These are phyloP conservation scores for Lucifuga dentata DNA, from an alignment of 2,113 vertebrate species.

Conservation along the genomic window DNA sequence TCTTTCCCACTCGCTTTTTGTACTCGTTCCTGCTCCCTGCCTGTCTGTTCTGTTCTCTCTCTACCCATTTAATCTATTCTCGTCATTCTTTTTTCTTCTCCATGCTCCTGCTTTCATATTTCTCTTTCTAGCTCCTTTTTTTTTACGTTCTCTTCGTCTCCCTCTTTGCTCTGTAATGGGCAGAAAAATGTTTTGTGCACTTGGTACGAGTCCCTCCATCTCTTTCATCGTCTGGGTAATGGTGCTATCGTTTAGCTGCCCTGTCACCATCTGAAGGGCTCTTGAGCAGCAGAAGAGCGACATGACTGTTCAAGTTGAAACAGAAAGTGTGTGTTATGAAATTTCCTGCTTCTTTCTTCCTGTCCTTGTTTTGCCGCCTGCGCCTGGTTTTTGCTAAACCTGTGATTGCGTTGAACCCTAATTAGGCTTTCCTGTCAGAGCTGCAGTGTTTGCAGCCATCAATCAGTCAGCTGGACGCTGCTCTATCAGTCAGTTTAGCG, in stretches of 20 bases:
- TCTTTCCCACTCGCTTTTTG: constrained; percentile 17
- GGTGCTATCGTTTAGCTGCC: constrained; percentile 47
- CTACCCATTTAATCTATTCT: neutral
- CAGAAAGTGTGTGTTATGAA: neutral
- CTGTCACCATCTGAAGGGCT: constrained; percentile 25
- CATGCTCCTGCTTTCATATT: constrained; percentile 17
- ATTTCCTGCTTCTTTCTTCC: constrained; percentile 4
- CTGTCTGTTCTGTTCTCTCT: constrained; percentile 3
- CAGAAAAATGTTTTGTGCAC: constrained; percentile 51
- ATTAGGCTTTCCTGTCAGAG: constrained; percentile 49
- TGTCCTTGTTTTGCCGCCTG: constrained; percentile 9
- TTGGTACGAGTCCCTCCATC: constrained; percentile 34
- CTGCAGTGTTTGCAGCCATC: constrained; percentile 37
- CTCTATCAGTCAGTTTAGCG: constrained; percentile 27
- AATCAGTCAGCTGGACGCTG: constrained; percentile 40
- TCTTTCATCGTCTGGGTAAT: constrained; percentile 62
- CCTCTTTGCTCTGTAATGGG: constrained; percentile 37
- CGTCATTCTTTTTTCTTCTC: constrained; percentile 3
- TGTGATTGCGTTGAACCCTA: constrained; percentile 31
- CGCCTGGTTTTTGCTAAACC: neutral
- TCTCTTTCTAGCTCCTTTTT: neutral
- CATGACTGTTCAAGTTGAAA: constrained; percentile 17
- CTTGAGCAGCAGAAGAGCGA: constrained; percentile 22
- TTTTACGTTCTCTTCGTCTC: neutral
- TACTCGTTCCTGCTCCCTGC: neutral